phyloP scores from a whole-genome alignment of 2,797 vertebrate species.

The Pantherophis alleghaniensis region DNA sequence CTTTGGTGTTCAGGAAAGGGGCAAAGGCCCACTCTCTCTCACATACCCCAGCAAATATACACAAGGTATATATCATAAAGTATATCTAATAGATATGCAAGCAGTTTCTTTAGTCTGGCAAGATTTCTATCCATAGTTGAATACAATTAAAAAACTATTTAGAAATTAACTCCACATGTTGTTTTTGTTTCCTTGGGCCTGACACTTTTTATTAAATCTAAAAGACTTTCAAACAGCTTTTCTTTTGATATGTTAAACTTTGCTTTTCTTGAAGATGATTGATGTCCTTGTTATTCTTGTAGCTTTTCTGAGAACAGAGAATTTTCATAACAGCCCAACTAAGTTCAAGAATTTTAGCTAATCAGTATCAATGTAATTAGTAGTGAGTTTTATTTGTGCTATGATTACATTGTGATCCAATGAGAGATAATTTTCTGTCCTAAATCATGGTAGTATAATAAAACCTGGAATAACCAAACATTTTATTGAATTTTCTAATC shows the following conservation, averaged over 20 bases:
- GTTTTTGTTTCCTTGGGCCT: not conserved
- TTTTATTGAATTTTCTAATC: not conserved
- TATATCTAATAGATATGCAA: not conserved
- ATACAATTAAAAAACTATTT: not conserved
- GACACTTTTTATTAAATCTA: slow-evolving; percentile 12
- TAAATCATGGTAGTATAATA: not conserved
- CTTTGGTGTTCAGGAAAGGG: no score
- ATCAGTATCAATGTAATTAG: not conserved
- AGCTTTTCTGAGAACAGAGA: not conserved
- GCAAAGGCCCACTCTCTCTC: no score
- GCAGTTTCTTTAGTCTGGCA: no score
- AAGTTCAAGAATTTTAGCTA: not conserved
- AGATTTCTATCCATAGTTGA: not conserved
- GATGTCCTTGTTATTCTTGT: not conserved
- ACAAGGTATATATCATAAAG: not conserved
- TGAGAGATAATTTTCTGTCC: not conserved
- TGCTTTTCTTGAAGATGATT: not conserved
- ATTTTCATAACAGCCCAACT: not conserved
- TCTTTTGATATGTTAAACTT: not conserved
- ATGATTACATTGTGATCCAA: not conserved
- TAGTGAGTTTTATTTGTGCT: not conserved
- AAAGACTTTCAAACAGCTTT: not conserved
- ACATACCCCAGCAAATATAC: not conserved
- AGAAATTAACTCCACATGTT: not conserved
- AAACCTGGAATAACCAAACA: not conserved